Percentiles rank a stretch among this genome's conserved stretches.
Evolutionary conservation across 2,113 vertebrate genomes (phyloP).

Genomic region (Actinemys pallida): DNA sequence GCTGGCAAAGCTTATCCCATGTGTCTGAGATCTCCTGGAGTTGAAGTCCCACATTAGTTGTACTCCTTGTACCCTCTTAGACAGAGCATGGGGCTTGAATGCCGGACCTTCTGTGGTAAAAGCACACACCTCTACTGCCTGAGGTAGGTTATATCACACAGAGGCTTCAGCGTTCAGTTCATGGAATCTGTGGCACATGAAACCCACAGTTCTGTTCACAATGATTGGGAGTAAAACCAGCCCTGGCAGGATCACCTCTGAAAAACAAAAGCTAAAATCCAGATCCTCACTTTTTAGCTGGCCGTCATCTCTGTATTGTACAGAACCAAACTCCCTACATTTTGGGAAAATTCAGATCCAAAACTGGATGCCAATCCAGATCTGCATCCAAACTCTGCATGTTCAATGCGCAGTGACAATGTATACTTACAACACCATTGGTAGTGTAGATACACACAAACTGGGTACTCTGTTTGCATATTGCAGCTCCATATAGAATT

Average conservation of each 20-base stretch:
- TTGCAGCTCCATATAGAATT: neutral
- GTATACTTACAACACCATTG: neutral
- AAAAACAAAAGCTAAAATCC: neutral
- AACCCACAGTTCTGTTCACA: neutral
- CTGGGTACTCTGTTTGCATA: neutral
- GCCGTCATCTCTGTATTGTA: neutral
- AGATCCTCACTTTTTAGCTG: neutral
- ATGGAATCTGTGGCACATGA: neutral
- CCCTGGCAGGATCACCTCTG: neutral
- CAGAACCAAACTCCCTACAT: neutral
- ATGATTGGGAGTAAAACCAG: neutral
- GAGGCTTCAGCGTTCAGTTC: neutral
- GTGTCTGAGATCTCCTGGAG: neutral
- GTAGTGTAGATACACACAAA: neutral
- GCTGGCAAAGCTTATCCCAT: neutral
- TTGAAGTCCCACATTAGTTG: neutral
- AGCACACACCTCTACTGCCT: neutral
- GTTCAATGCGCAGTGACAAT: neutral
- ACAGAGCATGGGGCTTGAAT: neutral
- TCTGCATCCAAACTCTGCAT: neutral
- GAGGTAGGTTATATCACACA: neutral
- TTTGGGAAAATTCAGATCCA: neutral
- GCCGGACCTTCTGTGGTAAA: neutral
- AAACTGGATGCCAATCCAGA: accelerated
- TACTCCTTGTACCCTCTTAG: neutral